Evolutionary conservation across 2,797 vertebrate genomes (phyloP), one percentile per base, ranked within the genome.

Genomic region (Crocidura indochinensis): DNA sequence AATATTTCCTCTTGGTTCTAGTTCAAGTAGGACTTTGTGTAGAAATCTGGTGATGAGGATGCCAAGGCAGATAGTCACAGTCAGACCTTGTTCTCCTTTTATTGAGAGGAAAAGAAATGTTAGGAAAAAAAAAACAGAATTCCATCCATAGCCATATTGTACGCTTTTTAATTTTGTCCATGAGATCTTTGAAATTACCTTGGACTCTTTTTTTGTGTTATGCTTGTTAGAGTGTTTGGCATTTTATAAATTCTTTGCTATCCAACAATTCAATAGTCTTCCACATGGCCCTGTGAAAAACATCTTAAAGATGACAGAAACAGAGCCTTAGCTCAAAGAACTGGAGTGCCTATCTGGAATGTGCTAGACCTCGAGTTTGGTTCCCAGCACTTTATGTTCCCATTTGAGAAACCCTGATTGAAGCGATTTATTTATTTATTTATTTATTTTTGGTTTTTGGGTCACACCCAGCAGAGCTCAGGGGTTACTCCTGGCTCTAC

Each of bases 121-220:
- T 69, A 60, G n/a, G 38, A 19, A 1, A 3, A 19, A 1, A 3
- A 83, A 67, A 26, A 15, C n/a, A 6, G 71, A 88, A 53, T 68
- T 68, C 14, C 11, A 10, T 12, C 15, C 12, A 20, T 15, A 26
- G 27, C 27, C 17, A 60, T 69, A 3, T 87, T 87, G 82, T 53
- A 64, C 5, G 24, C n/a, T 69, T 60, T 29, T 64, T 91, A 64
- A n/a, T 88, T 79, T 89, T 71, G 29, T 38, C 64, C 49, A 83
- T 65, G 14, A 24, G 31, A 29, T 44, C 60, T 83, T 93, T 4
- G 9, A 17, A 60, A 11, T 76, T 88, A 80, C 19, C 49, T 65
- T 80, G 60, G 62, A n/a, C 49, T 14, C 53, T 56, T 65, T n/a
- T 2, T 24, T 26, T 86, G 79, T 80, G 31, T 71, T 56, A n/a